Percentiles rank a stretch among this genome's conserved stretches.
phyloP scores from a whole-genome alignment of 2,888 invertebrate species.

The Gandaritis pyraliata region DNA sequence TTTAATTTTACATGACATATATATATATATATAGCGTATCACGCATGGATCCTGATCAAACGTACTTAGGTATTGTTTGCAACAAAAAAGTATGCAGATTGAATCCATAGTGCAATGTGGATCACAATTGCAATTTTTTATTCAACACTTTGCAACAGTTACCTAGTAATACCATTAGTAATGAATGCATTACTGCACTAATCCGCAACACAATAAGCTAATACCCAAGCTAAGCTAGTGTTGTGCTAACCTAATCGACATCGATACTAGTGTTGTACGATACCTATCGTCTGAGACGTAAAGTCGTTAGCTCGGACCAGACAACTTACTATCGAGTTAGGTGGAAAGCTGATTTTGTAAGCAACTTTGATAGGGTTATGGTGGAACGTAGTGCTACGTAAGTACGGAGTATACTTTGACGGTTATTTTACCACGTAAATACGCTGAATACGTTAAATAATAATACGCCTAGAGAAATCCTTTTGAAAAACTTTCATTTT shows the following conservation, averaged over 20 bases:
- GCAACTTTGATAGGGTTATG: conserved; percentile 26
- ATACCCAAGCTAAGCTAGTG: conserved; percentile 24
- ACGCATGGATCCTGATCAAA: no score
- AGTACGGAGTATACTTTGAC: conserved; percentile 13
- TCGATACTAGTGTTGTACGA: conserved; percentile 29
- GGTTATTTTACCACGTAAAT: neutral
- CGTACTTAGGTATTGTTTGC: no score
- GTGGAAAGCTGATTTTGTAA: conserved; percentile 32
- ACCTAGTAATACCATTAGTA: neutral
- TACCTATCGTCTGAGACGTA: conserved; percentile 39
- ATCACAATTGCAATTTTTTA: no score
- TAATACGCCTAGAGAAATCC: no score
- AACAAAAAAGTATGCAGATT: no score
- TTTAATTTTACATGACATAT: no score
- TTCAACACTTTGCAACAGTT: no score
- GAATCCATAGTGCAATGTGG: no score
- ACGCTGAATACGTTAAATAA: no score
- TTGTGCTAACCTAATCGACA: conserved; percentile 31
- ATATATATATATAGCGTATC: no score
- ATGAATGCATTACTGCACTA: conserved; percentile 15
- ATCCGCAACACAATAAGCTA: conserved; percentile 21
- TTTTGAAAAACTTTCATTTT: no score
- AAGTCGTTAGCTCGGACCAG: conserved; percentile 45
- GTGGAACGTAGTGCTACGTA: conserved; percentile 18
- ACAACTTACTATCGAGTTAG: conserved; percentile 45